A percentile compares a stretch with the other conserved stretches of the same genome.
These are phyloP conservation scores for Drosophila persimilis DNA, from an alignment of 1,140 invertebrate species.

Conservation along the genomic window DNA sequence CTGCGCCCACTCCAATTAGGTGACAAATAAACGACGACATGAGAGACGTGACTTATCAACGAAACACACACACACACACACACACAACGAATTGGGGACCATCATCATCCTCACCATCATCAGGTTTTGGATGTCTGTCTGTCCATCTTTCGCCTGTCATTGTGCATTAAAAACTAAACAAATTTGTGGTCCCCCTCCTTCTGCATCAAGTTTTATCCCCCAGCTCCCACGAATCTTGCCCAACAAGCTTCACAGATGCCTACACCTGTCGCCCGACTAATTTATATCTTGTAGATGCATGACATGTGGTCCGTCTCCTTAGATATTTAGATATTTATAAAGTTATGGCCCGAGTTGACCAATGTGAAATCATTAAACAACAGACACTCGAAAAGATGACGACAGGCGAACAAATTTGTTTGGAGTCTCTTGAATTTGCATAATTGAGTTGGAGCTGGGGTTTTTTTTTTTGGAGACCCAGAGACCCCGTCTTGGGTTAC, in stretches of 20 bases:
- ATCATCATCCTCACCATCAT: conserved; percentile 16
- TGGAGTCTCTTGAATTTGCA: conserved; percentile 66
- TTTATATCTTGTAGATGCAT: conserved; percentile 60
- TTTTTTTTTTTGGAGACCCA: neutral
- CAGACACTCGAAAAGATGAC: conserved; percentile 33
- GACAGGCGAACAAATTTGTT: conserved; percentile 73
- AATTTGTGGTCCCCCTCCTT: conserved; percentile 25
- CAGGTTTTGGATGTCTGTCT: conserved; percentile 18
- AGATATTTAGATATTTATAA: neutral
- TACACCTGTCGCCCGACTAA: conserved; percentile 70
- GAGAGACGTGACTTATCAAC: conserved; percentile 66
- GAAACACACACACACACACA: conserved; percentile 11
- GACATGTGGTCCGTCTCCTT: conserved; percentile 52
- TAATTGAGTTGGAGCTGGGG: conserved; percentile 53
- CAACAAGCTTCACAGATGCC: conserved; percentile 67
- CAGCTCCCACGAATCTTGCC: conserved; percentile 15
- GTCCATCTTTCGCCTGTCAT: conserved; percentile 29
- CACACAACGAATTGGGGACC: conserved; percentile 22
- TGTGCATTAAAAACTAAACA: conserved; percentile 57
- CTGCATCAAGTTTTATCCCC: conserved; percentile 34
- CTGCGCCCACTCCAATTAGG: conserved; percentile 40
- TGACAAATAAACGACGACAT: conserved; percentile 31
- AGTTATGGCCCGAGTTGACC: conserved; percentile 47
- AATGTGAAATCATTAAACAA: conserved; percentile 63
- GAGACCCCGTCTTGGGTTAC: conserved; percentile 24